Conservation (phyloP, 2,888 invertebrate genomes). For the Dolichopus griseipennis region DNA sequence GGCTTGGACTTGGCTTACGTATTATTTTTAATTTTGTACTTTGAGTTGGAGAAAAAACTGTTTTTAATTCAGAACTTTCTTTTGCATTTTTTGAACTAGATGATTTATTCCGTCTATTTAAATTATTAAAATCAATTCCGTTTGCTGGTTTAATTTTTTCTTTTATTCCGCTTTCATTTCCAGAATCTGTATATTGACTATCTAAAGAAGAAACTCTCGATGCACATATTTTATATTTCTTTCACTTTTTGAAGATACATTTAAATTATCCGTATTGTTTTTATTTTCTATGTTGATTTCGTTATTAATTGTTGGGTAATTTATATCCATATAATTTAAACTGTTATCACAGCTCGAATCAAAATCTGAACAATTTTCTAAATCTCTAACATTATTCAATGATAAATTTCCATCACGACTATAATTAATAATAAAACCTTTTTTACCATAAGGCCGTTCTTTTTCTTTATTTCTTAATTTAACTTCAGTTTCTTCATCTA, state of each 20-base stretch:
- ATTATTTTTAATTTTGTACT: background rate
- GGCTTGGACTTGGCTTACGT: background rate
- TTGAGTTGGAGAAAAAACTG: background rate
- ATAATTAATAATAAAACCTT: slow-evolving; percentile 40
- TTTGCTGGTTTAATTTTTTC: background rate
- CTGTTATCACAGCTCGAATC: slow-evolving; percentile 44
- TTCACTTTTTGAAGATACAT: background rate
- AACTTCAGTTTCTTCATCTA: slow-evolving; percentile 24
- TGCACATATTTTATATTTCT: slow-evolving; percentile 12
- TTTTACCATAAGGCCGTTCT: slow-evolving; percentile 38
- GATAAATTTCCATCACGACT: slow-evolving; percentile 37
- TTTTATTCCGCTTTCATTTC: slow-evolving; percentile 9
- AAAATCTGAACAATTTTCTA: slow-evolving; percentile 42
- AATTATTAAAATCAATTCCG: background rate
- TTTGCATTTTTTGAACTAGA: slow-evolving; percentile 17
- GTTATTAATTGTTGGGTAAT: slow-evolving; percentile 20
- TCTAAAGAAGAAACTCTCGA: slow-evolving; percentile 20
- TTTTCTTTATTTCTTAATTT: slow-evolving; percentile 13
- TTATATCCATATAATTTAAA: slow-evolving; percentile 40
- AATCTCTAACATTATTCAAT: slow-evolving; percentile 39
- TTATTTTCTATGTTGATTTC: slow-evolving; percentile 9
- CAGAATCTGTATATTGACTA: slow-evolving; percentile 18
- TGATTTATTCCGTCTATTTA: background rate
- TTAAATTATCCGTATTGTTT: background rate
- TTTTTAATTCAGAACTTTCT: slow-evolving; percentile 17